Base-by-base conservation (phyloP, 1,140 invertebrate species). In the Zaprionus davidi region DNA sequence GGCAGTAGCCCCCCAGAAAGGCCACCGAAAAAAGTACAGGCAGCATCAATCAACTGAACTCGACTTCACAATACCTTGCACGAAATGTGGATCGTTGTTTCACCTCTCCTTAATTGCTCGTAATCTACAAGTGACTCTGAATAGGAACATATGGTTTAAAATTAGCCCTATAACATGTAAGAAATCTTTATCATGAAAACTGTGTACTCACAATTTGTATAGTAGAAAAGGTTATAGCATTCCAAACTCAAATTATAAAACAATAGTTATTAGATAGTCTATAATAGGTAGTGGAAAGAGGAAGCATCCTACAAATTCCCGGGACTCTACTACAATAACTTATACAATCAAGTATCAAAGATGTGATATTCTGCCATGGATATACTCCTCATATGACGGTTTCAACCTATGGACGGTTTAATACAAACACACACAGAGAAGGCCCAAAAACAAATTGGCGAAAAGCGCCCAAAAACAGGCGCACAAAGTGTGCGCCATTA, bases 401-500 rank as follows among this genome's bases (percentile, higher is more conserved):
- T 20, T 7, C 5, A 7, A n/a, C 6, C n/a, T 46, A 0, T 17
- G 7, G 3, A 17, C 28, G 3, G 56, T 26, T 51, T 28, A 51
- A 75, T 20, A 60, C 20, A 20, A 20, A 20, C 28, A 82, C 31
- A 76, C 31, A 46, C 62, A 65, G 41, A 66, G 53, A 36, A 15
- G 41, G 46, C 60, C 49, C 49, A 36, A 79, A 82, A 81, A 81
- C 82, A 85, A 82, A 84, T 80, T 76, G 51, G 60, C 65, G 55
- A 75, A 55, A 70, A 75, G 70, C 41, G 60, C 57, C 64, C 63
- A 55, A 84, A 83, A 84, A 82, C 71, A 73, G 71, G 62, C 72
- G 31, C 60, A 88, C 84, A 79, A 88, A 88, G 81, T 85, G 85
- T 72, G 55, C 65, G 81, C 70, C 81, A 88, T 88, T 88, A 84